Base-by-base conservation (phyloP, 2,888 invertebrate genomes). In the Apotomis capreana region DNA sequence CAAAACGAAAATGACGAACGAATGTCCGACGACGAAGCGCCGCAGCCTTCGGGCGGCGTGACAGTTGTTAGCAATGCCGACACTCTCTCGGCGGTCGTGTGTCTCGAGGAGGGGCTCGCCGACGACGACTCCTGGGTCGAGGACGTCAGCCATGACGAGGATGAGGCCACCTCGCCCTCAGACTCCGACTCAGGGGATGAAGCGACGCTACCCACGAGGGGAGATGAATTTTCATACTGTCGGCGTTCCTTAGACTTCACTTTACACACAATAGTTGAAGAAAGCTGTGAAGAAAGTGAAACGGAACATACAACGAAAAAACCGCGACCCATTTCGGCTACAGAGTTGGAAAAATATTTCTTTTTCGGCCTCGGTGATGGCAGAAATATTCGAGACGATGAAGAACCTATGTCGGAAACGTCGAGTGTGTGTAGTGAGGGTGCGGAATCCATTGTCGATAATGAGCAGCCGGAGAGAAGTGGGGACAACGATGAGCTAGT, bases 91-190 rank as follows among this genome's bases (percentile, higher is more conserved):
- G 95, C 95, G 65, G 95, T 95, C 69, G 95, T 96, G 75, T 96
- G 96, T 81, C 94, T 97, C 76, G 97, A 97, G 89, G 97, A 97
- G 90, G 97, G 97, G 76, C 92, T 97, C 72, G 97, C 97, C 65
- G 97, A 97, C 84, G 97, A 97, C 88, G 97, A 98, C 86, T 97
- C 97, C 75, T 97, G 97, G 97, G 97, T 97, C 76, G 97, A 97
- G 89, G 97, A 97, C 87, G 94, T 97, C 76, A 97, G 97, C 80
- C 96, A 96, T 86, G 96, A 96, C 82, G 96, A 96, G 76, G 96
- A 96, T 79, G 96, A 96, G 77, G 94, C 91, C 76, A 95, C 94
- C n/a, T 95, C 95, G 54, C 94, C 94, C 74, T 96, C 95, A 72
- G 95, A 95, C 78, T 94, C 95, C 12, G 95, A 96, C 77, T 95